Percentiles rank a stretch among this genome's conserved stretches.
Conservation (phyloP, 2,797 vertebrate genomes). For the Sebastiscus tertius region DNA sequence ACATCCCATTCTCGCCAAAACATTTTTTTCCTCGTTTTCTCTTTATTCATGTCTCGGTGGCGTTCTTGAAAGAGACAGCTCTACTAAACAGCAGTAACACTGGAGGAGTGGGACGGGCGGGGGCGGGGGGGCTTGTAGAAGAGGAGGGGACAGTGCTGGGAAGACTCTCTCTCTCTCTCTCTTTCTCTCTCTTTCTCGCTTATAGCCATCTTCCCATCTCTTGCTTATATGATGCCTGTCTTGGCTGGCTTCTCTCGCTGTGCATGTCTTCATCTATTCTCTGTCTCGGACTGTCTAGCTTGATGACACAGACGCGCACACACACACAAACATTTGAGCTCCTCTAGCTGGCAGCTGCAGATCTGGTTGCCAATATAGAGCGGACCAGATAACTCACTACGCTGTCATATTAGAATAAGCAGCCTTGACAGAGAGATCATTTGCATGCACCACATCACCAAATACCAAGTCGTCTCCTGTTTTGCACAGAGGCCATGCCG, state of each 20-base stretch:
- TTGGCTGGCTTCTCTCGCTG: constrained; percentile 69
- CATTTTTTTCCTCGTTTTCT: constrained; percentile 71
- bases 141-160: constrained; percentile 41
- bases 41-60: constrained; percentile 77
- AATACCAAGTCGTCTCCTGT: constrained; percentile 76
- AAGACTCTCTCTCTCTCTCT: constrained; percentile 52
- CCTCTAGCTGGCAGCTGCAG: constrained; percentile 76
- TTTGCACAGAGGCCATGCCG: constrained; percentile 69
- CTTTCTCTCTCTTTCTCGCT: constrained; percentile 50
- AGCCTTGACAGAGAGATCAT: constrained; percentile 84
- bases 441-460: constrained; percentile 82
- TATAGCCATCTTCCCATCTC: constrained; percentile 59
- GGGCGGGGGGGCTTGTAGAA: not conserved
- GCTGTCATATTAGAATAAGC: constrained; percentile 85
- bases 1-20: constrained; percentile 82
- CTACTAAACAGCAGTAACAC: constrained; percentile 74
- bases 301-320: constrained; percentile 44
- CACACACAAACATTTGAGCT: constrained; percentile 54
- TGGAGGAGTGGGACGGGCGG: constrained; percentile 39
- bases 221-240: constrained; percentile 74
- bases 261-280: constrained; percentile 80
- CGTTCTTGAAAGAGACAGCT: constrained; percentile 78
- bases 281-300: constrained; percentile 75
- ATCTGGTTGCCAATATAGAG: constrained; percentile 81
- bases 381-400: constrained; percentile 80